Conservation (phyloP, 2,113 vertebrate species). For the Dryoscopus gambensis region DNA sequence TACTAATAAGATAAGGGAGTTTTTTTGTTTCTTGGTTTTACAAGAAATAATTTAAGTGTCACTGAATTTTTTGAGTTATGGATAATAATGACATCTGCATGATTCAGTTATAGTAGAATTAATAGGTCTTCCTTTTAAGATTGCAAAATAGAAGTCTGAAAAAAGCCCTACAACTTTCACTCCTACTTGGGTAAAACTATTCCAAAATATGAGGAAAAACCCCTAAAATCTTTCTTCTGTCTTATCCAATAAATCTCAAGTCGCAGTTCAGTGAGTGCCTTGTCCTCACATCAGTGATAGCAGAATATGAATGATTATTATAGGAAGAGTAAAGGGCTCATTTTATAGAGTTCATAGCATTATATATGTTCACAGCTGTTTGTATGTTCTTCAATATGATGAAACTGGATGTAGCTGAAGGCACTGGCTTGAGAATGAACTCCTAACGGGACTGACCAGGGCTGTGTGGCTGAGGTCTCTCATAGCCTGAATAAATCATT, state of each 20-base stretch:
- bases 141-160: not conserved
- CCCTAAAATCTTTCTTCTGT: not conserved
- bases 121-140: not conserved
- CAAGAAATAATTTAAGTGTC: not conserved
- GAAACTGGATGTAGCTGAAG: not conserved
- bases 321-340: fast-evolving
- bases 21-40: not conserved
- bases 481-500: not conserved
- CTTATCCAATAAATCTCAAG: not conserved
- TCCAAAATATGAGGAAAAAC: not conserved
- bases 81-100: not conserved
- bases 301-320: not conserved
- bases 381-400: not conserved
- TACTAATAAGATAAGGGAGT: not conserved
- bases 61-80: not conserved
- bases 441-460: not conserved
- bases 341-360: not conserved
- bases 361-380: not conserved
- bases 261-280: not conserved
- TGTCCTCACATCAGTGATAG: not conserved
- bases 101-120: not conserved
- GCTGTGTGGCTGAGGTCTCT: not conserved
- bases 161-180: not conserved
- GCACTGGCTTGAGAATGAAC: not conserved
- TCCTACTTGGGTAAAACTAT: not conserved